Percentiles rank a stretch among this genome's conserved stretches.
Conservation (phyloP, 2,888 invertebrate species). For the Spialia ferax region DNA sequence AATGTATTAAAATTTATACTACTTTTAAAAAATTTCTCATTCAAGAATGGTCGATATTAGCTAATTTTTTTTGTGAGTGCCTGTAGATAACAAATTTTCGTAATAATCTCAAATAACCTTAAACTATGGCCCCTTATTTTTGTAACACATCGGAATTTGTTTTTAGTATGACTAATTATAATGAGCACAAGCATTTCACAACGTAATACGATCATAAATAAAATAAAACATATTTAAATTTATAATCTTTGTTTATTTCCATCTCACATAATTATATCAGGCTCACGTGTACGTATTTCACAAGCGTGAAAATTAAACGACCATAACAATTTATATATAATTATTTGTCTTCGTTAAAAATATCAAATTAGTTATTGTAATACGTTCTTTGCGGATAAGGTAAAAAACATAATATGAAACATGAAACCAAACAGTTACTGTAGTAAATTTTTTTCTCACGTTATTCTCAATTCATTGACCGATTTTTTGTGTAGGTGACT, state of each 20-base stretch:
- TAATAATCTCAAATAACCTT: conserved; percentile 16
- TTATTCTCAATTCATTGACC: conserved; percentile 24
- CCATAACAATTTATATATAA: too few relatives aligned
- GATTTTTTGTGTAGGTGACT: conserved; percentile 31
- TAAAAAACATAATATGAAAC: too few relatives aligned
- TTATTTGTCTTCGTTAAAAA: too few relatives aligned
- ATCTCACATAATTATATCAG: neutral
- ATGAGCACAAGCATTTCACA: conserved; percentile 4
- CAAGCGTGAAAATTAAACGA: neutral
- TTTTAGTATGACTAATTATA: conserved; percentile 3
- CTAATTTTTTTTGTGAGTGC: neutral
- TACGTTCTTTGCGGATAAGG: too few relatives aligned
- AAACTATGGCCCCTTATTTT: conserved; percentile 6
- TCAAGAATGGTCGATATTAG: neutral
- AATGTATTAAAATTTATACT: neutral
- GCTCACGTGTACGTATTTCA: neutral
- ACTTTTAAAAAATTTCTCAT: neutral
- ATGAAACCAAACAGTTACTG: too few relatives aligned
- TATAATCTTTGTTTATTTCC: neutral
- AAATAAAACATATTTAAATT: neutral
- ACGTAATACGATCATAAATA: neutral
- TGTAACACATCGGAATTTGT: conserved; percentile 34
- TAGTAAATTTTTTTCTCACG: too few relatives aligned
- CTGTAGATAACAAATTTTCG: conserved; percentile 16
- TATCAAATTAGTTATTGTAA: too few relatives aligned